These are phyloP conservation scores for Agrochola circellaris DNA, from an alignment of 2,888 invertebrate genomes.

Conservation along the genomic window DNA sequence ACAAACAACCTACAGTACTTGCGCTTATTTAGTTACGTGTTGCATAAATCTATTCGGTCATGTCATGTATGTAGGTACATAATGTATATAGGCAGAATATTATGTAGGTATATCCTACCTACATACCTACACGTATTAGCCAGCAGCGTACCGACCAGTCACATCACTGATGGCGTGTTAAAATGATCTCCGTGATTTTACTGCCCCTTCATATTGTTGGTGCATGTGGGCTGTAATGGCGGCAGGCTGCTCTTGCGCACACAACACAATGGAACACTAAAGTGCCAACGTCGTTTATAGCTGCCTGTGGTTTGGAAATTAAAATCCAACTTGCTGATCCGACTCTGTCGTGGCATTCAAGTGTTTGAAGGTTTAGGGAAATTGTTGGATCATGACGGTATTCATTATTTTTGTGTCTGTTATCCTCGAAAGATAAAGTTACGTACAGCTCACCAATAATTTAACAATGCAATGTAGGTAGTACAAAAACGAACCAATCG, in stretches of 20 bases:
- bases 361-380: constrained; percentile 53
- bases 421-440: too few relatives aligned
- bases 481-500: background rate
- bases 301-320: constrained; percentile 90
- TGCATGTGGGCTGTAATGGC: constrained; percentile 78
- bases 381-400: constrained; percentile 37
- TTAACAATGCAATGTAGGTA: background rate
- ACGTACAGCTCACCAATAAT: background rate
- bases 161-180: constrained; percentile 65
- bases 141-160: constrained; percentile 60
- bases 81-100: background rate
- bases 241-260: constrained; percentile 68
- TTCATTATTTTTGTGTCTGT: constrained; percentile 21
- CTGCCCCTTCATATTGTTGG: constrained; percentile 74
- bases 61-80: background rate
- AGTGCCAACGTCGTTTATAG: constrained; percentile 87
- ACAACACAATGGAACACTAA: constrained; percentile 88
- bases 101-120: background rate
- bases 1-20: background rate
- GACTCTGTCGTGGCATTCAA: constrained; percentile 67
- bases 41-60: background rate
- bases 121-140: constrained; percentile 19
- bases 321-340: constrained; percentile 87
- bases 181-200: constrained; percentile 77
- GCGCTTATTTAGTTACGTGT: background rate